Conservation (phyloP, 2,888 invertebrate genomes). For the Amiota mariae region DNA sequence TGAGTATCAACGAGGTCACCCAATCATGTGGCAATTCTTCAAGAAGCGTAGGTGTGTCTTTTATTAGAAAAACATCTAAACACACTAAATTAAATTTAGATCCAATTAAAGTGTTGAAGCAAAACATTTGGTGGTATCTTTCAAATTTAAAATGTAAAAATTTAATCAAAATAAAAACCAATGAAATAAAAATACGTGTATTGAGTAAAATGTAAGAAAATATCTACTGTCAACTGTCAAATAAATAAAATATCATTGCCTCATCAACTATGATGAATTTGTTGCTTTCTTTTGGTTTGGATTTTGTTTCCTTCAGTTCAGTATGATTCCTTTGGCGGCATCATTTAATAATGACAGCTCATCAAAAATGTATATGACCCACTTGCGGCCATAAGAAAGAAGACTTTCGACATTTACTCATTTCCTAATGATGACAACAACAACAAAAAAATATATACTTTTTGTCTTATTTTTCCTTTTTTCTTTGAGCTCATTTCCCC, state of each 20-base stretch:
- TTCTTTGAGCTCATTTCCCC: too few relatives aligned
- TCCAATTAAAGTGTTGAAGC: slow-evolving; percentile 1
- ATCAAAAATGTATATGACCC: slow-evolving; percentile 70
- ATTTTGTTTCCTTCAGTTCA: slow-evolving; percentile 4
- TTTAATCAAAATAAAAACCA: too few relatives aligned
- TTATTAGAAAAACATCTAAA: neutral
- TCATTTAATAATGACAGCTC: slow-evolving; percentile 67
- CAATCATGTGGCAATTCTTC: neutral
- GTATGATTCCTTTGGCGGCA: slow-evolving; percentile 3
- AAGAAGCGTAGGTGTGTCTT: neutral
- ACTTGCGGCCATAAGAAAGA: slow-evolving; percentile 50
- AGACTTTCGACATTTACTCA: neutral
- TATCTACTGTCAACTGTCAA: slow-evolving; percentile 51
- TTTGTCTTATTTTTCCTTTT: neutral
- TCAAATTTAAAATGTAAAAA: too few relatives aligned
- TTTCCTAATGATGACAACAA: slow-evolving; percentile 20
- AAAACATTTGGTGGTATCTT: neutral
- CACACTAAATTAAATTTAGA: slow-evolving; percentile 2
- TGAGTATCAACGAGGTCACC: neutral
- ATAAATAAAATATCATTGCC: slow-evolving; percentile 55
- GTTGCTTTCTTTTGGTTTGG: slow-evolving; percentile 24
- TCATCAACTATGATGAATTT: slow-evolving; percentile 31
- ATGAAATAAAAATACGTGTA: slow-evolving; percentile 11
- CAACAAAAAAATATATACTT: neutral
- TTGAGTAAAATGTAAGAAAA: slow-evolving; percentile 26